Base-by-base conservation (phyloP, 2,797 vertebrate genomes). In the Furcifer pardalis region DNA sequence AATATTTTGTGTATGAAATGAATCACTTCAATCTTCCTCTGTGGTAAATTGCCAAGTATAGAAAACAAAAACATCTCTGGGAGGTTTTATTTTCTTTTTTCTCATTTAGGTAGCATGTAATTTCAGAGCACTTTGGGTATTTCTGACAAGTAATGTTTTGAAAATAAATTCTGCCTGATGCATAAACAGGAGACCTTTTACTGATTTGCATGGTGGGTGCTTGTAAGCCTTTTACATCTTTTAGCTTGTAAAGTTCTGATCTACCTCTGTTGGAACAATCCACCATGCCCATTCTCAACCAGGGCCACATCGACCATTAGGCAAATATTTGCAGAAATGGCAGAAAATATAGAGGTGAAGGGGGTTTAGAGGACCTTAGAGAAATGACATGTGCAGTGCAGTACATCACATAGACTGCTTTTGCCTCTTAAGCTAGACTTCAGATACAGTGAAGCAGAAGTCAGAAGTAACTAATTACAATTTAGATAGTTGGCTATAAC, bases 1-100 rank as follows among this genome's bases (percentile, higher is more conserved):
- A 83, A 77, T 69, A 85, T 79, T 83, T 88, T 74, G 30, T 37
- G 65, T 85, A 77, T 78, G 77, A 86, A 90, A 86, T 86, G 27
- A 86, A 65, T 88, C 82, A 66, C 60, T 78, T 80, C 66, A 68
- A 73, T n/a, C 46, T 21, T 83, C 66, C 40, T 60, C 46, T 80
- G 68, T 63, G 74, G 19, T 78, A 40, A 71, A 52, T 77, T 79
- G 69, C 77, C 84, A 66, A 17, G n/a, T 44, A 62, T 4, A 6
- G 25, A 86, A 56, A 82, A 72, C 35, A 56, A 59, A 88, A 80
- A 6, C 42, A 9, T 13, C 77, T 52, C 78, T 83, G 6, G 37
- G 27, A 17, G 15, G 12, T 71, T 72, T 17, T 35, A 63, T 40
- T 66, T 73, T 46, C 35, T 62, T 37, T 65, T 30, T 1, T 3